Conservation (phyloP, 1,140 invertebrate genomes). For the Battus philenor region DNA sequence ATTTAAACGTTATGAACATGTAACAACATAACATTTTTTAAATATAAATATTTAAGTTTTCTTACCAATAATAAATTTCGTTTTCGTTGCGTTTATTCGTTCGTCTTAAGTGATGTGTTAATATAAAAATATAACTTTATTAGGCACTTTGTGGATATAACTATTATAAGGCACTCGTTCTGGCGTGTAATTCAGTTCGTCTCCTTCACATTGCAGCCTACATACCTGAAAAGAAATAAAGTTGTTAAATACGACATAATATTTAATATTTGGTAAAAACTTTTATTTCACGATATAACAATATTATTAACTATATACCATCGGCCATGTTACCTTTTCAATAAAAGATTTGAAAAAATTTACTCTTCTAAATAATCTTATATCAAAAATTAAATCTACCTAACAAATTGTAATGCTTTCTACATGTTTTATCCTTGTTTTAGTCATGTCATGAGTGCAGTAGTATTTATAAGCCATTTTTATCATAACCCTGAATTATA, state of each 20-base stretch:
- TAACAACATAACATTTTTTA: constrained; percentile 1
- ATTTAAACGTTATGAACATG: constrained; percentile 11
- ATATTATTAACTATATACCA: no score
- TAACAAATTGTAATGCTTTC: no score
- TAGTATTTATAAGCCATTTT: no score
- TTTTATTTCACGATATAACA: no score
- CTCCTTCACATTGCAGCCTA: constrained; percentile 51
- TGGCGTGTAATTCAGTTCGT: constrained; percentile 29
- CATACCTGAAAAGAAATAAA: constrained; percentile 42
- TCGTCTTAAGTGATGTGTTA: constrained; percentile 19
- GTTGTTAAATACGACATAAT: not conserved
- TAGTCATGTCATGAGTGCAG: no score
- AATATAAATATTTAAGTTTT: not conserved
- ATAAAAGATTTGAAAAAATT: no score
- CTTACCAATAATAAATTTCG: constrained; percentile 23
- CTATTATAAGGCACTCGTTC: constrained; percentile 47
- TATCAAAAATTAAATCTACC: no score
- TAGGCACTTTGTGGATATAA: constrained; percentile 32
- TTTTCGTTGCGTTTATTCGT: constrained; percentile 32
- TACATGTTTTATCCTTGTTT: no score
- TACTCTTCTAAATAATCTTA: no score
- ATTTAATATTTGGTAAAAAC: no score
- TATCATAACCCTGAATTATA: no score
- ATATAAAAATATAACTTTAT: constrained; percentile 19
- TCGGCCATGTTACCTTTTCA: no score